Conservation (phyloP, 2,797 vertebrate species). For the Lates japonicus region DNA sequence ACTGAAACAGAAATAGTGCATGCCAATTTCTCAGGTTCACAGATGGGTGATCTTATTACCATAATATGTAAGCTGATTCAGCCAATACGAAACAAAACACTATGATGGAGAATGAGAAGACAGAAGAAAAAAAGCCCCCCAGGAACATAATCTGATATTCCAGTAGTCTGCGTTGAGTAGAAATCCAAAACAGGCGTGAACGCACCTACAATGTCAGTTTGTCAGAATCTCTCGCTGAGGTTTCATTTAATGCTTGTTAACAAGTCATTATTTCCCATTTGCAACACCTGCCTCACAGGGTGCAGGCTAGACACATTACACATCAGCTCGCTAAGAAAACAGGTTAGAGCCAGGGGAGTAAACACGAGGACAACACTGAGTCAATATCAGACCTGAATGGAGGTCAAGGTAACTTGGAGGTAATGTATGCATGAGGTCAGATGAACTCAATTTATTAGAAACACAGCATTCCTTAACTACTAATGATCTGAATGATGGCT, state of each 20-base stretch:
- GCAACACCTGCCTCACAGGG: constrained; percentile 51
- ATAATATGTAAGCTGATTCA: constrained; percentile 60
- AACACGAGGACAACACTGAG: constrained; percentile 22
- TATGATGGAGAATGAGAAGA: constrained; percentile 1
- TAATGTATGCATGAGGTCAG: constrained; percentile 36
- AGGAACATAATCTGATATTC: constrained; percentile 50
- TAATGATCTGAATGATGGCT: neutral
- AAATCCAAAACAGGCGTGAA: constrained; percentile 53
- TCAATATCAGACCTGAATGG: neutral
- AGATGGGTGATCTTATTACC: constrained; percentile 66
- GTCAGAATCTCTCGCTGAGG: constrained; percentile 30
- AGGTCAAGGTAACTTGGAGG: constrained; percentile 38
- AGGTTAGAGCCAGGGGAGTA: neutral
- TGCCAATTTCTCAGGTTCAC: constrained; percentile 59
- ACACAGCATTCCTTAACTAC: neutral
- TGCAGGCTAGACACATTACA: neutral
- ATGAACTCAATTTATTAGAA: constrained; percentile 15
- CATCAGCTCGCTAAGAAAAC: neutral
- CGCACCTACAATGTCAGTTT: constrained; percentile 43
- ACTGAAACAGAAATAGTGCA: constrained; percentile 37
- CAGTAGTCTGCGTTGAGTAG: constrained; percentile 22
- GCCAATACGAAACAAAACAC: constrained; percentile 48
- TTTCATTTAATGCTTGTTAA: constrained; percentile 79
- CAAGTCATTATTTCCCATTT: constrained; percentile 78
- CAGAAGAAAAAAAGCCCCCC: constrained; percentile 20